phyloP scores from a whole-genome alignment of 2,888 invertebrate genomes.

The Trachelus tabidus region DNA sequence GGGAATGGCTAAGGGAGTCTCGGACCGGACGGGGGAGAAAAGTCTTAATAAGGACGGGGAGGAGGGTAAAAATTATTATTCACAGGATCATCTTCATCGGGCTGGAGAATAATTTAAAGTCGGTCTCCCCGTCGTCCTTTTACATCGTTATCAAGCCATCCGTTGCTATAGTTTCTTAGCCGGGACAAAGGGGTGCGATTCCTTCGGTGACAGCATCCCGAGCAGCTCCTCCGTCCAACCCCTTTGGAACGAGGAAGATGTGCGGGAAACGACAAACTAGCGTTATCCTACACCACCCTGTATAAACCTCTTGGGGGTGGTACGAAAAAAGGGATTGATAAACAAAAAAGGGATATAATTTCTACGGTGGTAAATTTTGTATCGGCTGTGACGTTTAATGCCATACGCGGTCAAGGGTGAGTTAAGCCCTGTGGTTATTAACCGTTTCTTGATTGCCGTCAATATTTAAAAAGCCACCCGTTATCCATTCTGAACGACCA shows the following conservation, averaged over 20 bases:
- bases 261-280: constrained; percentile 36
- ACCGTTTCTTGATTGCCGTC: background rate
- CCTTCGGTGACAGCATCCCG: background rate
- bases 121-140: background rate
- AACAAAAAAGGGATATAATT: background rate
- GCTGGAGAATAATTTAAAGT: constrained; percentile 15
- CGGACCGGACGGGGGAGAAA: background rate
- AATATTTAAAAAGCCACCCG: constrained; percentile 3
- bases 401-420: background rate
- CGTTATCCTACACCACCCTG: constrained; percentile 17
- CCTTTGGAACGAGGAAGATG: constrained; percentile 19
- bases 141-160: background rate
- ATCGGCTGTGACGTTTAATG: background rate
- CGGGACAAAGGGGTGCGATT: background rate
- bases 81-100: constrained; percentile 19
- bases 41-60: constrained; percentile 3
- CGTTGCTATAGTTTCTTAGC: background rate
- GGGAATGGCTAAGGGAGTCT: background rate
- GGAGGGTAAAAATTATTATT: constrained; percentile 21
- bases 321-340: background rate
- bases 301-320: background rate
- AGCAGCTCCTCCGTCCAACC: background rate
- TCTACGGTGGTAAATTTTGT: background rate
- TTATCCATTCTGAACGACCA: background rate
- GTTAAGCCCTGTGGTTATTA: background rate